These are phyloP conservation scores for Cyprichromis sp. DNA, from an alignment of 2,113 vertebrate genomes.

Conservation along the genomic window DNA sequence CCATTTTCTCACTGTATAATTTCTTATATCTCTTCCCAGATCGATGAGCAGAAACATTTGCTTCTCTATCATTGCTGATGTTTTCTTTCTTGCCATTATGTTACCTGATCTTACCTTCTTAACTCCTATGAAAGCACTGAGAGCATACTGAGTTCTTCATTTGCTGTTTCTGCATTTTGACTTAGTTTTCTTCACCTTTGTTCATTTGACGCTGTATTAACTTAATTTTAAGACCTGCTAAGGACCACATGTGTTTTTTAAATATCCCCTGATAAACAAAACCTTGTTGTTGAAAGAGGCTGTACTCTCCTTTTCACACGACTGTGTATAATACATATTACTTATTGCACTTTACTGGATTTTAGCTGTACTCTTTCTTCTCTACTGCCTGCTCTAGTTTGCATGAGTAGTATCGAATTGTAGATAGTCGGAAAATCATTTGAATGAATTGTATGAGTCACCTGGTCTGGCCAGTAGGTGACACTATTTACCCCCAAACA, in stretches of 20 bases:
- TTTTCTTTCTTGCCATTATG: not conserved
- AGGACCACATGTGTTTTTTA: fast-evolving
- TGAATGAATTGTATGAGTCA: not conserved
- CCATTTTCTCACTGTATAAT: not conserved
- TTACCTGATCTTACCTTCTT: not conserved
- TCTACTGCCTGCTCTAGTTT: not conserved
- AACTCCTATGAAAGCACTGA: not conserved
- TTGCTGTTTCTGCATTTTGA: not conserved
- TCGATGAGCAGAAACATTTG: not conserved
- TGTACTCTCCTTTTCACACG: fast-evolving
- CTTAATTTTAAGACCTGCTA: fast-evolving
- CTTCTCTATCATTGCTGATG: not conserved
- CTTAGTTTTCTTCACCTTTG: not conserved
- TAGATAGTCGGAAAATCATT: not conserved
- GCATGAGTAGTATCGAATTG: fast-evolving
- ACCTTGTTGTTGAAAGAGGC: not conserved
- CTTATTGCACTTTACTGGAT: not conserved
- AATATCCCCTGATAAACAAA: not conserved
- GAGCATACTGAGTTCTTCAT: not conserved
- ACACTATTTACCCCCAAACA: not conserved
- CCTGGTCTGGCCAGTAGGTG: not conserved
- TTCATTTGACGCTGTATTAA: not conserved
- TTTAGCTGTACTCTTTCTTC: not conserved
- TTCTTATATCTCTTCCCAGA: not conserved
- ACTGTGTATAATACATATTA: not conserved